These are phyloP conservation scores for Oreochromis mossambicus DNA, from an alignment of 2,797 vertebrate genomes.

Conservation along the genomic window DNA sequence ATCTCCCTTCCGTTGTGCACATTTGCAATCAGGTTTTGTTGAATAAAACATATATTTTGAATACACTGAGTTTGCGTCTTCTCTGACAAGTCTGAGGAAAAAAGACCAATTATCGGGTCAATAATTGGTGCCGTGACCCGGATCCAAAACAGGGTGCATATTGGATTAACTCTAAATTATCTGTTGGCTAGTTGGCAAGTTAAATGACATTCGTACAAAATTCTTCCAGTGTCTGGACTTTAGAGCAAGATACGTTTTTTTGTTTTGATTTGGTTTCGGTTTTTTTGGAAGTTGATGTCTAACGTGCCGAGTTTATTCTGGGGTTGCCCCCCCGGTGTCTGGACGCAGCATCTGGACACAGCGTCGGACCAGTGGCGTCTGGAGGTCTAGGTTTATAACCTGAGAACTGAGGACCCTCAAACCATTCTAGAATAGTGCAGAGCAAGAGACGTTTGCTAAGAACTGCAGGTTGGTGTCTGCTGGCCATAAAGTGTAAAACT, in stretches of 20 bases:
- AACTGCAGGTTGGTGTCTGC: not conserved
- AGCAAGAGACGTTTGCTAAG: not conserved
- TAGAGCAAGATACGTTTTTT: not conserved
- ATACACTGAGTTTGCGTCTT: not conserved
- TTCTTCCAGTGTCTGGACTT: not conserved
- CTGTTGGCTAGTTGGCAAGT: not conserved
- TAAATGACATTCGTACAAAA: not conserved
- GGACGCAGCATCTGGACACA: not conserved
- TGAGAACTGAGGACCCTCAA: not conserved
- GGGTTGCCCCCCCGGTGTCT: not conserved
- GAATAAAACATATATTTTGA: not conserved
- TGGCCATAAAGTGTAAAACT: not conserved
- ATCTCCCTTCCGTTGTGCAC: not conserved
- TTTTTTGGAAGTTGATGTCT: not conserved
- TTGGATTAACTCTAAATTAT: not conserved
- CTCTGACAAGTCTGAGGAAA: not conserved
- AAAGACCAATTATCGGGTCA: not conserved
- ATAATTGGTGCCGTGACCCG: not conserved
- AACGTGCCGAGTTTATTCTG: not conserved
- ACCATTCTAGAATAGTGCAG: not conserved
- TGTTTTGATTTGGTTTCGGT: not conserved
- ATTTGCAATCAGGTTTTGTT: not conserved
- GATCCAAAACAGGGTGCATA: not conserved
- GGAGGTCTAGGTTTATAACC: not conserved
- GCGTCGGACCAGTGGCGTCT: rapidly evolving